A percentile compares a stretch with the other conserved stretches of the same genome.
Conservation (phyloP, 2,797 vertebrate genomes). For the Pseudochirops corinnae region DNA sequence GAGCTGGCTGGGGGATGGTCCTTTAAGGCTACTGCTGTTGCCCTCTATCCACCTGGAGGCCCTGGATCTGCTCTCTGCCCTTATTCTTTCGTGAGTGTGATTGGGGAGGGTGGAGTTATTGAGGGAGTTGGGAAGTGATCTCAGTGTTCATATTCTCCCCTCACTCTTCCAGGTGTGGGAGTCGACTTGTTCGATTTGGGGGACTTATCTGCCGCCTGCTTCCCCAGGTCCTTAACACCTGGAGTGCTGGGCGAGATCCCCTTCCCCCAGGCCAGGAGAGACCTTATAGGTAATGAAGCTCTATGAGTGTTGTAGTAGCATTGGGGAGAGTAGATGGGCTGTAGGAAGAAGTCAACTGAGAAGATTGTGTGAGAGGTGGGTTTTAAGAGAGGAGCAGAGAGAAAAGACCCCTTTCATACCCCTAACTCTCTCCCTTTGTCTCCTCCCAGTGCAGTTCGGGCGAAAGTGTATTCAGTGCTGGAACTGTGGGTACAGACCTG, state of each 20-base stretch:
- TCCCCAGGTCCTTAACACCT: slow-evolving; percentile 90
- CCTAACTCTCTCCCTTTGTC: background rate
- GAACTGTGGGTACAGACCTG: slow-evolving; percentile 91
- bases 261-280: slow-evolving; percentile 89
- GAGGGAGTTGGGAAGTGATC: background rate
- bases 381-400: background rate
- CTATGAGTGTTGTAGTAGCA: background rate
- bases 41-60: slow-evolving; percentile 89
- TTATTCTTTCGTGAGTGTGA: slow-evolving; percentile 86
- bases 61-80: slow-evolving; percentile 90
- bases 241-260: slow-evolving; percentile 82
- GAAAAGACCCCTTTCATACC: background rate
- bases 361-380: background rate
- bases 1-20: slow-evolving; percentile 91
- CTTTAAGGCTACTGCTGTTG: slow-evolving; percentile 89
- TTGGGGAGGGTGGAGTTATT: background rate
- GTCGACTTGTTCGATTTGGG: slow-evolving; percentile 89
- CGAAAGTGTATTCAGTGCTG: slow-evolving; percentile 87
- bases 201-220: slow-evolving; percentile 89
- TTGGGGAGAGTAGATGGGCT: background rate
- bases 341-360: background rate
- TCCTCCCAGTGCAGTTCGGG: slow-evolving; percentile 87
- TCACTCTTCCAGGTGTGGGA: slow-evolving; percentile 76
- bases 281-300: slow-evolving; percentile 88
- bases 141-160: background rate